Evolutionary conservation across 2,113 vertebrate species (phyloP).

Genomic region (Thunnus thynnus): DNA sequence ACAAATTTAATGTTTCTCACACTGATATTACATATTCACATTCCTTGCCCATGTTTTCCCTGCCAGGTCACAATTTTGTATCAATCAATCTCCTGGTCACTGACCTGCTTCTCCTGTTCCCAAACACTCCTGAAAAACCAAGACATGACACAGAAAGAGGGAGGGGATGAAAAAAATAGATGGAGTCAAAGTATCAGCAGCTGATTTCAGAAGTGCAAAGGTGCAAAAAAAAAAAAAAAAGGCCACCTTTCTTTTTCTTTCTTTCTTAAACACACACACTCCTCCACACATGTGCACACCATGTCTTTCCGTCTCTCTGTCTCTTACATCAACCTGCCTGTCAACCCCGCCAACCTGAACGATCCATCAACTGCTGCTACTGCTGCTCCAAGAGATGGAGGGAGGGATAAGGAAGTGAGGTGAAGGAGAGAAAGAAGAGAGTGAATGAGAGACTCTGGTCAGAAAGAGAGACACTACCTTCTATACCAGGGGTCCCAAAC

Average conservation of each 20-base stretch:
- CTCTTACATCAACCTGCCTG: conserved; percentile 73
- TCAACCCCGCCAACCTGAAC: conserved; percentile 63
- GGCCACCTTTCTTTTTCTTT: neutral
- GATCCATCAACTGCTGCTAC: conserved; percentile 68
- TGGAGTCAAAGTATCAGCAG: conserved; percentile 37
- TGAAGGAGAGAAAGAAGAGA: conserved; percentile 36
- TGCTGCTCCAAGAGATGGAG: conserved; percentile 44
- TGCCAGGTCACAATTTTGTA: neutral
- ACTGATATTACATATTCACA: neutral
- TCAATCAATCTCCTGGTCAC: neutral
- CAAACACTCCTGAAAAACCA: neutral
- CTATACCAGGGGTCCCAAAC: too few relatives aligned
- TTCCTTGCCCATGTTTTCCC: neutral
- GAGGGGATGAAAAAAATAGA: neutral
- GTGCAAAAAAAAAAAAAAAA: too few relatives aligned
- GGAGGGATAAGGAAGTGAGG: conserved; percentile 31
- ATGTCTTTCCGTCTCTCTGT: conserved; percentile 50
- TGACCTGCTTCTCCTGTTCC: neutral
- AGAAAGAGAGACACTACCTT: conserved; percentile 13
- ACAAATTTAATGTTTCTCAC: neutral
- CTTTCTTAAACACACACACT: conserved; percentile 12
- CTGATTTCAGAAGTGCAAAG: conserved; percentile 30
- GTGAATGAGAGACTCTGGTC: conserved; percentile 26
- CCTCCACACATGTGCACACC: conserved; percentile 12
- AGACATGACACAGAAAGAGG: neutral